Base-by-base conservation (phyloP, 1,140 invertebrate species). In the Aphaenogaster rudis region DNA sequence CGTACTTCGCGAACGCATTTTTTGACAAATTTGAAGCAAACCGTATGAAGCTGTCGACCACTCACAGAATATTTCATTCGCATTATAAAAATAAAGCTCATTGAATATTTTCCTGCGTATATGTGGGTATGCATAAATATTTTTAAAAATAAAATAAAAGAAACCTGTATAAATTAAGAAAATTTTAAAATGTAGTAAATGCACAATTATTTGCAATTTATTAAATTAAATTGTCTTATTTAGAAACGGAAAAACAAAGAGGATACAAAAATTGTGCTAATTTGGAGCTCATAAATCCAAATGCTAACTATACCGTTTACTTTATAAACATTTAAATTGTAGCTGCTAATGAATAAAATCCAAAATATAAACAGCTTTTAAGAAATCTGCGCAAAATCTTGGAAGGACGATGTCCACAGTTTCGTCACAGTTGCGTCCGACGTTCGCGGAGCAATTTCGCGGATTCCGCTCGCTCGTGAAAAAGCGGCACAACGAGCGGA, bases 381-480 rank as follows among this genome's bases (percentile, higher is more conserved):
- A n/a, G 8, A 63, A 42, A 76, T 0, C 33, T 15, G 33, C 17
- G 21, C 61, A 13, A n/a, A 33, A 67, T 28, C 11, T 13, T 2
- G 4, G 11, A 36, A 33, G 28, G 21, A 33, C 8, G 9, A n/a
- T 77, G 8, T 33, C 39, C 36, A 17, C 17, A 59, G 59, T 50
- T 13, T 64, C 63, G 7, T 72, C 42, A 57, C 42, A 81, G 64
- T 36, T 33, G 39, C 66, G 21, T 54, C 45, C 54, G 17, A 80
- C 59, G 39, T 87, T 76, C 67, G 79, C 52, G 88, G 82, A 82
- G 86, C 86, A 48, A 74, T 82, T 57, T 74, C 63, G 89, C 90
- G 92, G 90, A 93, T 81, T 81, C 90, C 90, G 86, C 87, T 88
- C 91, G 88, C 86, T 57, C 76, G 11, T 15, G 54, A 91, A 90